Percentiles rank a stretch among this genome's conserved stretches.
Evolutionary conservation across 2,888 invertebrate genomes (phyloP).

Genomic region (Anticlea derivata): DNA sequence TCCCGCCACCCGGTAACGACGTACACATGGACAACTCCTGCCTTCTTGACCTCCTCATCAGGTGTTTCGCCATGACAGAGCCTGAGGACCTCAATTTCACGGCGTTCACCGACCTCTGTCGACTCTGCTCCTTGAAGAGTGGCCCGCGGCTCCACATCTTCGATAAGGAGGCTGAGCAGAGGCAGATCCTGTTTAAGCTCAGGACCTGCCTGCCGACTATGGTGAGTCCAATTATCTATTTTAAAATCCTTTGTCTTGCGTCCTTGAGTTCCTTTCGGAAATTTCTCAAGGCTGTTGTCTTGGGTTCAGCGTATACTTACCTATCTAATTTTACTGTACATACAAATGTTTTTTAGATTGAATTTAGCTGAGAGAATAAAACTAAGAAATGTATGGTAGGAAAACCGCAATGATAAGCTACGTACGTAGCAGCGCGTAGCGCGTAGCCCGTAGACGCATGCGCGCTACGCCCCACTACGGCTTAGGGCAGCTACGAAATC

Average conservation of each 20-base stretch:
- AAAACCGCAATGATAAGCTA: constrained; percentile 46
- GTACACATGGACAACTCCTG: constrained; percentile 84
- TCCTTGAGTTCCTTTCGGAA: constrained; percentile 36
- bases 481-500: constrained; percentile 42
- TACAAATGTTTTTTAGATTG: neutral
- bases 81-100: constrained; percentile 88
- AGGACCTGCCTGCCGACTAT: constrained; percentile 87
- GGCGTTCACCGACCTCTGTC: constrained; percentile 87
- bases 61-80: constrained; percentile 85
- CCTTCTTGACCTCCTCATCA: constrained; percentile 84
- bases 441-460: constrained; percentile 75
- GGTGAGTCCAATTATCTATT: constrained; percentile 73
- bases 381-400: constrained; percentile 34
- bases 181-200: constrained; percentile 88
- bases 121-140: constrained; percentile 88
- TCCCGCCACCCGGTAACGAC: constrained; percentile 77
- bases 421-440: constrained; percentile 57
- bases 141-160: constrained; percentile 88
- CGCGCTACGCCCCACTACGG: constrained; percentile 70
- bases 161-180: constrained; percentile 88
- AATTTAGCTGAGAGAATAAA: neutral
- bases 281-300: constrained; percentile 16
- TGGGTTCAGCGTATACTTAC: neutral
- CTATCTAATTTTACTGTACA: neutral
- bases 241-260: constrained; percentile 37